Percentiles rank a stretch among this genome's conserved stretches.
These are phyloP conservation scores for Halcyon leucocephala DNA, from an alignment of 2,797 vertebrate genomes.

Conservation along the genomic window DNA sequence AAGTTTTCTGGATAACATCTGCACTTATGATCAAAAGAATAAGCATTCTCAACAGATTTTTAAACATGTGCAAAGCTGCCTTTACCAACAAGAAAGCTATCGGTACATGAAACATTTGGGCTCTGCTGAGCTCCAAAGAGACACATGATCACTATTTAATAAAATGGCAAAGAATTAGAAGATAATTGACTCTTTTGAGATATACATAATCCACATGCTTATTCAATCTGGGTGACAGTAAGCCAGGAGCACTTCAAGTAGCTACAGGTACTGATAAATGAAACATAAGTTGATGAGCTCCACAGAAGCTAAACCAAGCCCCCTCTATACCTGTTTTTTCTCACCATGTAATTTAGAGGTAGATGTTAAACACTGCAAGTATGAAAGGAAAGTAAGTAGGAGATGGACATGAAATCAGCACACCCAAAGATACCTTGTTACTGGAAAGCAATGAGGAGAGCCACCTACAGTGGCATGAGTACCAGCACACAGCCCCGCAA, in stretches of 20 bases:
- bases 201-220: neutral
- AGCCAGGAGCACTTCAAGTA: neutral
- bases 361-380: neutral
- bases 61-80: neutral
- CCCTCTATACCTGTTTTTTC: neutral
- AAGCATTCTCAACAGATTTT: neutral
- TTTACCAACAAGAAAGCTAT: neutral
- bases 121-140: neutral
- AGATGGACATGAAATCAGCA: neutral
- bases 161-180: neutral
- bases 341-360: neutral
- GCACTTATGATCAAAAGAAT: neutral
- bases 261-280: neutral
- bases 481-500: fast-evolving
- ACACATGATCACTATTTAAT: neutral
- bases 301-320: neutral
- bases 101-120: neutral
- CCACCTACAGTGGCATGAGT: neutral
- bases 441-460: neutral
- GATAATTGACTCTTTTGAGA: neutral
- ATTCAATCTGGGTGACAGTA: neutral
- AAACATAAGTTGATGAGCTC: neutral
- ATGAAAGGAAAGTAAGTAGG: neutral
- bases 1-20: neutral
- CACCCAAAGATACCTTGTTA: neutral